Evolutionary conservation across 2,113 vertebrate genomes (phyloP).

Genomic region (Anhinga rufa): DNA sequence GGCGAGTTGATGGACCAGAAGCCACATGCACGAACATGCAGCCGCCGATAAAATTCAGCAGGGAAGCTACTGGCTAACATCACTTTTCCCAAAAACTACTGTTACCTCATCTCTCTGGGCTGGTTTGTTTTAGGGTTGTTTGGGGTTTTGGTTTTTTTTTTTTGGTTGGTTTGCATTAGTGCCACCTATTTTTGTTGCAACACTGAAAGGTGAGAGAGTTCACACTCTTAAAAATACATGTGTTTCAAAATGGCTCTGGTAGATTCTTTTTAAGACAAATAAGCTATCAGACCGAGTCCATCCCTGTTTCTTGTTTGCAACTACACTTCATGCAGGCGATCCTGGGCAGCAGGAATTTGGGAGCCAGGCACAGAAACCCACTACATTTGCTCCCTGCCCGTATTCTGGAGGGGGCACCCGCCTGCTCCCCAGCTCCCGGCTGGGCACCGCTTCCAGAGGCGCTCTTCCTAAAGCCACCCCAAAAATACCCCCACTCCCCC

Average conservation of each 20-base stretch:
- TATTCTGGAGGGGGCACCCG: neutral
- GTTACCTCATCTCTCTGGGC: neutral
- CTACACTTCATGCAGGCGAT: rapidly evolving
- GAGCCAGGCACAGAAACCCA: neutral
- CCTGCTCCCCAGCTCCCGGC: rapidly evolving
- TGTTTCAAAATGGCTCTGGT: neutral
- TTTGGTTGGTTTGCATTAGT: neutral
- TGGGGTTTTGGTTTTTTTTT: neutral
- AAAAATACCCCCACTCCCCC: neutral
- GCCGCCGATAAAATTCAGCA: rapidly evolving
- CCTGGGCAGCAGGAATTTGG: neutral
- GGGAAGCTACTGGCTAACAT: neutral
- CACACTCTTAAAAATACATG: neutral
- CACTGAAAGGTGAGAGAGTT: neutral
- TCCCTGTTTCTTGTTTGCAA: neutral
- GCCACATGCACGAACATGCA: neutral
- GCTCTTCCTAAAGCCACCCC: neutral
- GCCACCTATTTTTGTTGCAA: neutral
- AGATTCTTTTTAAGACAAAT: neutral
- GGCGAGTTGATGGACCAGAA: neutral
- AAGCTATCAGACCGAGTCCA: neutral
- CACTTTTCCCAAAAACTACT: neutral
- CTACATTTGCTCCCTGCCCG: rapidly evolving
- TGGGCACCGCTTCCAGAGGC: neutral
- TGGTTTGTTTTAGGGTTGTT: neutral